These are phyloP conservation scores for Colossoma macropomum DNA, from an alignment of 2,113 vertebrate genomes.

Conservation along the genomic window DNA sequence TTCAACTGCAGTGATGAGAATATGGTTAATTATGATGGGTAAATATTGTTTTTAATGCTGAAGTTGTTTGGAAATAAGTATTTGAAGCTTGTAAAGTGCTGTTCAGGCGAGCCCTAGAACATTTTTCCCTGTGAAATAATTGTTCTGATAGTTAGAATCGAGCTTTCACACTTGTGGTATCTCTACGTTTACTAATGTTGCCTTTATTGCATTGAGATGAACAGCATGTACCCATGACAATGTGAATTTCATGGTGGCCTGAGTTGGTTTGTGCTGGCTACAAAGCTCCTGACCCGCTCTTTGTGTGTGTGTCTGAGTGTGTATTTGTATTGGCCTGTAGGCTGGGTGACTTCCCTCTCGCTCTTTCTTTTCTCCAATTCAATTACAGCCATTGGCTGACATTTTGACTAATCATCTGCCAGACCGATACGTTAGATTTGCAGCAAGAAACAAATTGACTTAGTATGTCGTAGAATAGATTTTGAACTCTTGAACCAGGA, in stretches of 20 bases:
- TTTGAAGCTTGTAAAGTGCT: too few relatives aligned
- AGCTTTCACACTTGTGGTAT: neutral
- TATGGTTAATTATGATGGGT: too few relatives aligned
- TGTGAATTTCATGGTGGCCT: slow-evolving; percentile 66
- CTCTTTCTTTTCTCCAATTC: slow-evolving; percentile 33
- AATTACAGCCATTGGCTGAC: slow-evolving; percentile 39
- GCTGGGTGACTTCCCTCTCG: slow-evolving; percentile 22
- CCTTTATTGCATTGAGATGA: slow-evolving; percentile 65
- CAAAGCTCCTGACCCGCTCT: slow-evolving; percentile 49
- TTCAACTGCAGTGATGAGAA: too few relatives aligned
- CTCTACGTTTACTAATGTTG: slow-evolving; percentile 61
- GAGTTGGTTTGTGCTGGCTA: slow-evolving; percentile 49
- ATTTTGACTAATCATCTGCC: slow-evolving; percentile 35
- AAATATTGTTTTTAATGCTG: too few relatives aligned
- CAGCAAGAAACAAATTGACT: slow-evolving; percentile 23
- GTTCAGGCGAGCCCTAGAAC: too few relatives aligned
- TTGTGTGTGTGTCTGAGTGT: slow-evolving; percentile 35
- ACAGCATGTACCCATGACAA: slow-evolving; percentile 66
- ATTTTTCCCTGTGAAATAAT: too few relatives aligned
- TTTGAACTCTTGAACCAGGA: slow-evolving; percentile 15
- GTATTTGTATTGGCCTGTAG: slow-evolving; percentile 49
- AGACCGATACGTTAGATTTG: slow-evolving; percentile 6
- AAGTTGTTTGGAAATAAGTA: too few relatives aligned
- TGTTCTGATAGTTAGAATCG: too few relatives aligned
- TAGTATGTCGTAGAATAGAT: neutral